phyloP scores from a whole-genome alignment of 2,113 vertebrate genomes.

The Anguilla japonica region DNA sequence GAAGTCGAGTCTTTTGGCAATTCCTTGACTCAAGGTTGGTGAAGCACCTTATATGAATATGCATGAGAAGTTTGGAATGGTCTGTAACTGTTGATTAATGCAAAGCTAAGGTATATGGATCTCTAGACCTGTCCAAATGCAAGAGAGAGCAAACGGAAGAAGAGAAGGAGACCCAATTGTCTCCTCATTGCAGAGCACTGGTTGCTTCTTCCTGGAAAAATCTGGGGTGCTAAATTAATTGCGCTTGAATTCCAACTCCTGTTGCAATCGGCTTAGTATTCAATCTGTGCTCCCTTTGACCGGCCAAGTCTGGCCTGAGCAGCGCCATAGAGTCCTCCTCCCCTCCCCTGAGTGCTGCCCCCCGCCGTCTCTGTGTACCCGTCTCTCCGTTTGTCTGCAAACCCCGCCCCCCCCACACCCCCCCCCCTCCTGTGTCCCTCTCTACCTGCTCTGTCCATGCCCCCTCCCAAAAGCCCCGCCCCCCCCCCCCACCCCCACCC shows the following conservation, averaged over 20 bases:
- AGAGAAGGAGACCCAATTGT: conserved; percentile 9
- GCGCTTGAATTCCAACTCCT: conserved; percentile 61
- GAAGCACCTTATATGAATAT: no score
- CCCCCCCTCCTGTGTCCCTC: conserved; percentile 2
- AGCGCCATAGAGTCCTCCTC: conserved; percentile 41
- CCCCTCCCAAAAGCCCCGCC: no score
- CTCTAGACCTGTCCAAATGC: not conserved
- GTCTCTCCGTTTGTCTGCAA: conserved; percentile 24
- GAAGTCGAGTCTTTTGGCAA: not conserved
- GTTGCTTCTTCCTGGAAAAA: conserved; percentile 56
- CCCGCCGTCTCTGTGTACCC: no score
- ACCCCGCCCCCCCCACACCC: conserved; percentile 6
- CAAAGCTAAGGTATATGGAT: conserved; percentile 5
- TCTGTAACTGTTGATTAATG: not conserved
- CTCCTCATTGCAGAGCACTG: conserved; percentile 41
- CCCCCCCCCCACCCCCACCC: conserved; percentile 6
- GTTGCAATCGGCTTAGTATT: conserved; percentile 65
- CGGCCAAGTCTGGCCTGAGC: conserved; percentile 55
- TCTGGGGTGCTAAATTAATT: conserved; percentile 68
- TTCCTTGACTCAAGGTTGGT: no score
- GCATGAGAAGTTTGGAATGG: not conserved
- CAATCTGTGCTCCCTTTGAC: conserved; percentile 60
- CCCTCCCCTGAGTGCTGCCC: conserved; percentile 41
- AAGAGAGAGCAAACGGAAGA: conserved; percentile 18
- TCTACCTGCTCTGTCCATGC: not conserved